Conservation (phyloP, 2,797 vertebrate genomes). For the Cyclura pinguis region DNA sequence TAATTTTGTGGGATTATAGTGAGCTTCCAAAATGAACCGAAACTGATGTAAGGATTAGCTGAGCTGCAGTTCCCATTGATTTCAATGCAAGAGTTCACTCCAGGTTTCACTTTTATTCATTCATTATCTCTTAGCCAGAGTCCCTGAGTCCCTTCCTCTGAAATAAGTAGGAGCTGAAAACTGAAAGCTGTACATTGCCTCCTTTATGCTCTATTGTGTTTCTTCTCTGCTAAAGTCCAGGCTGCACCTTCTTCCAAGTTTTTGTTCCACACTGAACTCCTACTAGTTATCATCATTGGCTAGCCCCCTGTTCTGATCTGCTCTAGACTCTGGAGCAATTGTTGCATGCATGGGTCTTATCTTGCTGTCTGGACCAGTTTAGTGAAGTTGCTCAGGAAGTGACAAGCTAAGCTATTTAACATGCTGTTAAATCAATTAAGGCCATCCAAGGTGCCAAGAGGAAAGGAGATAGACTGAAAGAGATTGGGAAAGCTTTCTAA, state of each 20-base stretch:
- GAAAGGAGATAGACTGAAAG: background rate
- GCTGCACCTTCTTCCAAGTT: background rate
- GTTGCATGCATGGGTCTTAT: background rate
- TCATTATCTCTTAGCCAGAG: no score
- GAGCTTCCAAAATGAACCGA: background rate
- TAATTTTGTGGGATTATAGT: background rate
- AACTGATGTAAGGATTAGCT: background rate
- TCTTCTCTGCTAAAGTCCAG: background rate
- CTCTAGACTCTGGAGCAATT: background rate
- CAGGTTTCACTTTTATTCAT: background rate
- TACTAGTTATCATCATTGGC: background rate
- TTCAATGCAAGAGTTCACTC: background rate
- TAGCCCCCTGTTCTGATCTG: background rate
- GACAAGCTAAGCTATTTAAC: constrained; percentile 25
- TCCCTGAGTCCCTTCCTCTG: background rate
- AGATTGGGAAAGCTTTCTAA: background rate
- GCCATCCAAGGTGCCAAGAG: background rate
- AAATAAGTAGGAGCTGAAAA: background rate
- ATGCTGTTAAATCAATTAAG: constrained; percentile 31
- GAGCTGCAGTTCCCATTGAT: background rate
- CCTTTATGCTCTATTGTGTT: background rate
- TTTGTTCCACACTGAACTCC: background rate
- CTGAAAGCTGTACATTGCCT: background rate
- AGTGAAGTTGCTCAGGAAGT: background rate
- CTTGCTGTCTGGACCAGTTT: background rate